Base-by-base conservation (phyloP, 2,797 vertebrate species). In the Tiaroga cobitis region DNA sequence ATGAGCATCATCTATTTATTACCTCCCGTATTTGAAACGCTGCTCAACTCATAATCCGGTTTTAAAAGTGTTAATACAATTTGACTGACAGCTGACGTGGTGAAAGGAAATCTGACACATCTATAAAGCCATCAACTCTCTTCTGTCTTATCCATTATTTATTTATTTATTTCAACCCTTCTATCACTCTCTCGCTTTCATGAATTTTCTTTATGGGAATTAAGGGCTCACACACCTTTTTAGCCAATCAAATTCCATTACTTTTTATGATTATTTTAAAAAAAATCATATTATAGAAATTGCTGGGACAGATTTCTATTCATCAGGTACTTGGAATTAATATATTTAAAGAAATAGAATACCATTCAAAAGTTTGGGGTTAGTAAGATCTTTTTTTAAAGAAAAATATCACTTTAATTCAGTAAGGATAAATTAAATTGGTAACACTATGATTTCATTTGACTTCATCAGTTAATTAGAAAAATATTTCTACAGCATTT, bases 81-180 rank as follows among this genome's bases (percentile, higher is more conserved):
- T 13, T 39, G 21, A 72, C 67, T 34, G 7, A 67, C n/a, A 77
- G n/a, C 19, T 56, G 19, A 46, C 39, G 29, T 7, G 16, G 46
- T 15, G 26, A 49, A 32, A 46, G 39, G 43, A 63, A 13, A 65
- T 9, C 46, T 49, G 46, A 49, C 46, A 46, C 43, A 16, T 46
- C 46, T 46, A 46, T 46, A 5, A 46, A 46, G 46, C 4, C 46
- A 46, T 46, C 46, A 16, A 46, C 15, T 16, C 46, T 49, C n/a
- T 43, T 83, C 84, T 87, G 83, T 89, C 85, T 65, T 51, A 34
- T 88, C 78, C 51, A 84, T 18, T 49, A 49, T 16, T 49, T 49
- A 49, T 90, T 90, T 87, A 19, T 19, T 51, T 54, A 19, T 87
- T 88, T 84, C 34, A 73, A 2, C 8, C 4, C 78, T 73, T 82